Percentiles rank a stretch among this genome's conserved stretches.
These are phyloP conservation scores for Venusia cambrica DNA, from an alignment of 2,888 invertebrate species.

Conservation along the genomic window DNA sequence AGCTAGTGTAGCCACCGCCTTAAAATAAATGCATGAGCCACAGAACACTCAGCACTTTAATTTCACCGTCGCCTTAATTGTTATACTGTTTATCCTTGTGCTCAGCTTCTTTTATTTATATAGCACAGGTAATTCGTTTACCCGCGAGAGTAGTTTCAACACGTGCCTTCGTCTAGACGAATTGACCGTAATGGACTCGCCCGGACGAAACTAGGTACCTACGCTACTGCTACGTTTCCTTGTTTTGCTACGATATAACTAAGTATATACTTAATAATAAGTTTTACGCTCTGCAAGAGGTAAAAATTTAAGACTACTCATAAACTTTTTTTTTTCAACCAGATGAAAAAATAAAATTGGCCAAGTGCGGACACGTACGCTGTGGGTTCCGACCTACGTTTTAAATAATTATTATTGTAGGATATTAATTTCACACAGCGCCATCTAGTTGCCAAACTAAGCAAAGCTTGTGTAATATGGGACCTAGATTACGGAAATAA, in stretches of 20 bases:
- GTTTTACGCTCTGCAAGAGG: no score
- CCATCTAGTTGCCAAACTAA: no score
- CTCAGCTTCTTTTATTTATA: constrained; percentile 65
- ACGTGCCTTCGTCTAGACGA: constrained; percentile 69
- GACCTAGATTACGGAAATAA: no score
- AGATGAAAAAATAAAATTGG: neutral
- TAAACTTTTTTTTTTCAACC: neutral
- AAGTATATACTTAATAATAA: no score
- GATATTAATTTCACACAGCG: no score
- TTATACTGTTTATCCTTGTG: constrained; percentile 55
- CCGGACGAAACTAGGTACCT: constrained; percentile 47
- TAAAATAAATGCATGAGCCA: constrained; percentile 16
- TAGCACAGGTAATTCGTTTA: constrained; percentile 71
- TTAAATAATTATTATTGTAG: no score
- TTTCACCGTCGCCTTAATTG: constrained; percentile 55
- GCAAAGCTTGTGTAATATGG: no score
- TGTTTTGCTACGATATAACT: constrained; percentile 19
- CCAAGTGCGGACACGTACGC: no score
- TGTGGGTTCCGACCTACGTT: no score
- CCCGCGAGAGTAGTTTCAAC: constrained; percentile 73
- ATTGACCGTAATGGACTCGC: constrained; percentile 73
- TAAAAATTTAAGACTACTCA: no score
- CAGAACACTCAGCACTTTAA: constrained; percentile 27
- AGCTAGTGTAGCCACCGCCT: constrained; percentile 2
- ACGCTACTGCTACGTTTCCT: constrained; percentile 42